phyloP scores from a whole-genome alignment of 2,797 vertebrate species.

The Neoniphon sammara region DNA sequence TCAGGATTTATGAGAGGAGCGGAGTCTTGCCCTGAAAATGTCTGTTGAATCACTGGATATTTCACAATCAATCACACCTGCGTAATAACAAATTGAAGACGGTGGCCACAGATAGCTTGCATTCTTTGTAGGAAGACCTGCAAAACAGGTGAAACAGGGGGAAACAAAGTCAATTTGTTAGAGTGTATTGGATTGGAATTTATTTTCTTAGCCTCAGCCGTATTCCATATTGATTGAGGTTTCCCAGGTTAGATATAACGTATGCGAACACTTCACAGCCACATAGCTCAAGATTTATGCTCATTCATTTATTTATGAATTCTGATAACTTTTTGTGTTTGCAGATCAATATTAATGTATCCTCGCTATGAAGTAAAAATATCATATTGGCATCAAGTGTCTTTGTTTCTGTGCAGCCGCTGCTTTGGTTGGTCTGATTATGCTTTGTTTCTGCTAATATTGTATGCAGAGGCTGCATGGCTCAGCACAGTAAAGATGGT shows the following conservation, averaged over 20 bases:
- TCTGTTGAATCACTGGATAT: slow-evolving; percentile 7
- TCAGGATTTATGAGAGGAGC: background rate
- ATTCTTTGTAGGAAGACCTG: slow-evolving; percentile 33
- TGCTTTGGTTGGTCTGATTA: slow-evolving; percentile 43
- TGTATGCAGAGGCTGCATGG: slow-evolving; percentile 61
- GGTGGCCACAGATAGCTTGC: background rate
- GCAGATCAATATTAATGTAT: slow-evolving; percentile 55
- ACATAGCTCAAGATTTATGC: slow-evolving; percentile 31
- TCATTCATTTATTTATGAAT: slow-evolving; percentile 49
- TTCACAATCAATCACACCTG: slow-evolving; percentile 29
- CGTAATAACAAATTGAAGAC: slow-evolving; percentile 16
- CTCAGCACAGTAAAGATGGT: slow-evolving; percentile 58
- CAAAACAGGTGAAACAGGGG: slow-evolving; percentile 9
- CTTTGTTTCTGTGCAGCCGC: slow-evolving; percentile 37
- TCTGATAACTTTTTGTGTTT: slow-evolving; percentile 59
- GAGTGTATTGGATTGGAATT: slow-evolving; percentile 54
- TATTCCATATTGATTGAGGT: slow-evolving; percentile 57
- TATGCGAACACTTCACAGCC: slow-evolving; percentile 28
- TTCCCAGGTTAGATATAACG: slow-evolving; percentile 29
- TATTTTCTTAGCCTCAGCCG: slow-evolving; percentile 48
- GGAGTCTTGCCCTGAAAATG: slow-evolving; percentile 7
- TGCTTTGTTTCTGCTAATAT: slow-evolving; percentile 50
- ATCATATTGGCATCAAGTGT: slow-evolving; percentile 31
- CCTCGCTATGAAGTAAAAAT: slow-evolving; percentile 41
- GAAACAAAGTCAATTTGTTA: slow-evolving; percentile 42